A percentile compares a stretch with the other conserved stretches of the same genome.
These are phyloP conservation scores for Reticulitermes lucifugus DNA, from an alignment of 2,888 invertebrate species.

Conservation along the genomic window DNA sequence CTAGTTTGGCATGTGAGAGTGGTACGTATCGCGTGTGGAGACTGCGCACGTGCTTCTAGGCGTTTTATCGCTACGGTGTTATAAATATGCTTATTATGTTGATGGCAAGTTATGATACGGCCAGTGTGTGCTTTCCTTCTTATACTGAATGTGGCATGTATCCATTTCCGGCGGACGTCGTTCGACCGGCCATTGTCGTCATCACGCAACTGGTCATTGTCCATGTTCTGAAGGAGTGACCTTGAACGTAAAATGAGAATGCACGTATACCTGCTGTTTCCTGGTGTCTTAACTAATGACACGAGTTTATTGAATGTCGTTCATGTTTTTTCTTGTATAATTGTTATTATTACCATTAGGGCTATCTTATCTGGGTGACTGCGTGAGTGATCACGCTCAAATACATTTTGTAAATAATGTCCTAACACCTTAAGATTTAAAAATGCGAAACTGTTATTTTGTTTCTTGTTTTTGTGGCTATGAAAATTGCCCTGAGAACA, in stretches of 20 bases:
- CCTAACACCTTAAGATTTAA: no score
- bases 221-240: not conserved
- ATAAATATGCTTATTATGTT: constrained; percentile 9
- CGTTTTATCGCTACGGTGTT: not conserved
- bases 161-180: constrained; percentile 32
- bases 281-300: not conserved
- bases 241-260: not conserved
- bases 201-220: not conserved
- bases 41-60: not conserved
- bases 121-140: not conserved
- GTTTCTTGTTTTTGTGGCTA: no score
- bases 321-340: not conserved
- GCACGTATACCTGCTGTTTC: not conserved
- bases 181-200: not conserved
- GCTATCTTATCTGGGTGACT: no score
- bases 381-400: no score
- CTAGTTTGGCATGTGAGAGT: not conserved
- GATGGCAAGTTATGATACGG: constrained; percentile 4
- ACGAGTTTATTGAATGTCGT: no score
- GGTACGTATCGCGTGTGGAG: not conserved
- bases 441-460: no score
- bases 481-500: no score
- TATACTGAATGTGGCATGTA: not conserved
- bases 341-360: not conserved
- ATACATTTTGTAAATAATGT: no score